Conservation (phyloP, 2,113 vertebrate species). For the Erythrolamprus reginae region DNA sequence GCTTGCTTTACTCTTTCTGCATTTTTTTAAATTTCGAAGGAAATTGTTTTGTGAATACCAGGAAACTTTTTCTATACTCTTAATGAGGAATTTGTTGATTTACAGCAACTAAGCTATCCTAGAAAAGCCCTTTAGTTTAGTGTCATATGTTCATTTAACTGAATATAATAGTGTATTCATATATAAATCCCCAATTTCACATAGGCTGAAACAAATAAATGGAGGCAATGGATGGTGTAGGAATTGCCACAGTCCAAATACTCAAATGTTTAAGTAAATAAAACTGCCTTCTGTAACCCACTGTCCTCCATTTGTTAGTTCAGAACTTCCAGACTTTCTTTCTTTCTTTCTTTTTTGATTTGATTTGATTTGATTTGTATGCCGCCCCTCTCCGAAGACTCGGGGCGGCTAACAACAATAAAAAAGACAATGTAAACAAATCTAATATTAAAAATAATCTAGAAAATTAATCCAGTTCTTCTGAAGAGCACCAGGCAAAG, state of each 20-base stretch:
- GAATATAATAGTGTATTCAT: background rate
- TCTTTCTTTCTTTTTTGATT: too few relatives aligned
- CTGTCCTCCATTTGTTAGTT: background rate
- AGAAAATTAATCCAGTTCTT: background rate
- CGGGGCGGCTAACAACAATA: too few relatives aligned
- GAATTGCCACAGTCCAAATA: background rate
- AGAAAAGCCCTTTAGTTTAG: background rate
- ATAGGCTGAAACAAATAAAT: background rate
- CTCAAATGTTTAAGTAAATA: background rate
- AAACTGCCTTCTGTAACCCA: background rate
- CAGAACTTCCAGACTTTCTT: background rate
- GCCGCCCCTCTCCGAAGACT: too few relatives aligned
- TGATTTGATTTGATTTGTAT: too few relatives aligned
- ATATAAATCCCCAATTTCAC: background rate
- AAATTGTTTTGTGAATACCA: background rate
- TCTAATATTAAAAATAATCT: too few relatives aligned
- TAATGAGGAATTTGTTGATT: background rate
- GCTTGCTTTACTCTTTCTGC: background rate
- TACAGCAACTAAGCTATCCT: background rate
- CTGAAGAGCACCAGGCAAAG: background rate
- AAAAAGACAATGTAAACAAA: too few relatives aligned
- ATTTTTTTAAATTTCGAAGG: background rate
- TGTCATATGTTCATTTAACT: background rate
- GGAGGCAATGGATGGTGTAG: background rate
- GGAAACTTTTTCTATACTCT: background rate